phyloP scores from a whole-genome alignment of 1,140 invertebrate genomes.

The Anastatus disparis region DNA sequence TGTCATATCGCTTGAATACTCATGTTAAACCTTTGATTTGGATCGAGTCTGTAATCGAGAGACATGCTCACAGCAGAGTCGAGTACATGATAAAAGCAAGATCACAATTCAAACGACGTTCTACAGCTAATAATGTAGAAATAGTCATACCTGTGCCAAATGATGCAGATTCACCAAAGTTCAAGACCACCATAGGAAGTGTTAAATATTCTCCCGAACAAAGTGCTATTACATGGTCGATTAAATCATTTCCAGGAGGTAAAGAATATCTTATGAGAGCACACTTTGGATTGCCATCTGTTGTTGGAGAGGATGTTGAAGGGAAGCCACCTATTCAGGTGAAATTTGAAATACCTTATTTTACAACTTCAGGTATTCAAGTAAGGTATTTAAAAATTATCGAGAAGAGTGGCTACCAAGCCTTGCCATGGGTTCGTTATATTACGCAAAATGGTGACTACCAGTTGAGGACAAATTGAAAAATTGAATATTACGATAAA shows the following conservation, averaged over 20 bases:
- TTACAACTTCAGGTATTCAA: slow-evolving; percentile 99
- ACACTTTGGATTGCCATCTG: slow-evolving; percentile 98
- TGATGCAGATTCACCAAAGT: slow-evolving; percentile 98
- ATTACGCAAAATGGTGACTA: slow-evolving; percentile 99
- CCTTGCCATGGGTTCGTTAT: slow-evolving; percentile 98
- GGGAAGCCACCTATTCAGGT: slow-evolving; percentile 98
- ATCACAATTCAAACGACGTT: slow-evolving; percentile 97
- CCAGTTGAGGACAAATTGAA: slow-evolving; percentile 92
- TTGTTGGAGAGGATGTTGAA: slow-evolving; percentile 94
- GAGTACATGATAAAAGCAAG: slow-evolving; percentile 99
- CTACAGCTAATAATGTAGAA: slow-evolving; percentile 99
- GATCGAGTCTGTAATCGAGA: slow-evolving; percentile 99
- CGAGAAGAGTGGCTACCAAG: slow-evolving; percentile 99
- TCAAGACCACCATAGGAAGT: slow-evolving; percentile 97
- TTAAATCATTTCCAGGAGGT: slow-evolving; percentile 99
- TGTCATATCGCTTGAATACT: slow-evolving; percentile 98
- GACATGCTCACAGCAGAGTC: slow-evolving; percentile 97
- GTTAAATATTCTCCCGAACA: slow-evolving; percentile 98
- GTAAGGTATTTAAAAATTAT: slow-evolving; percentile 99
- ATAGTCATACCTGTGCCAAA: slow-evolving; percentile 98
- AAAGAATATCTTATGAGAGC: slow-evolving; percentile 99
- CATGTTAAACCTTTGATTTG: slow-evolving; percentile 99
- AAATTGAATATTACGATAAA: background rate
- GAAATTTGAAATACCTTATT: slow-evolving; percentile 99
- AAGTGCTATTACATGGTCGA: slow-evolving; percentile 99